Percentiles rank a stretch among this genome's conserved stretches.
phyloP scores from a whole-genome alignment of 2,888 invertebrate species.

The Rhaphigaster nebulosa region DNA sequence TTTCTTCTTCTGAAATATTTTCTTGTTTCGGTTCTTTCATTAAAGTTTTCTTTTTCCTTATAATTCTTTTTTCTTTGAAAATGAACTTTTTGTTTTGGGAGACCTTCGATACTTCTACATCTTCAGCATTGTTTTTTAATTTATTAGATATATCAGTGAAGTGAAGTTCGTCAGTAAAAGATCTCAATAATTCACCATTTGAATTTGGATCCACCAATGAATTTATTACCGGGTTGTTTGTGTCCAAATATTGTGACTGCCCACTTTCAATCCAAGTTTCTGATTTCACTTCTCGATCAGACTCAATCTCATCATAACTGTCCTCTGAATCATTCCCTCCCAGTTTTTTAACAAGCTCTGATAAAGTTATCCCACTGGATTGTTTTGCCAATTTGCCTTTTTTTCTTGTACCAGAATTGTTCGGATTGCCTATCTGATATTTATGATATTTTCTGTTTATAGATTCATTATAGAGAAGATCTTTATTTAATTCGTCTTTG shows the following conservation, averaged over 20 bases:
- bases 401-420: background rate
- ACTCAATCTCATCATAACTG: background rate
- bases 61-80: background rate
- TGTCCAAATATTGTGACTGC: background rate
- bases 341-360: background rate
- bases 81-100: background rate
- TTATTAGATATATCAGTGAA: background rate
- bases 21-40: background rate
- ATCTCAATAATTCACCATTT: background rate
- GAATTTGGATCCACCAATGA: background rate
- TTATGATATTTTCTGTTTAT: background rate
- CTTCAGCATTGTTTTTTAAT: background rate
- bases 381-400: background rate
- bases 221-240: background rate
- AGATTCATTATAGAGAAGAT: background rate
- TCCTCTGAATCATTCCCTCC: background rate
- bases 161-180: background rate
- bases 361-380: background rate
- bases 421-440: background rate
- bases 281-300: background rate
- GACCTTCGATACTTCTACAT: background rate
- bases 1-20: constrained; percentile 9
- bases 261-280: background rate
- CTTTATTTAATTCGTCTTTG: constrained; percentile 38
- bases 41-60: constrained; percentile 7